phyloP scores from a whole-genome alignment of 2,888 invertebrate species.

The Biston stratarius region DNA sequence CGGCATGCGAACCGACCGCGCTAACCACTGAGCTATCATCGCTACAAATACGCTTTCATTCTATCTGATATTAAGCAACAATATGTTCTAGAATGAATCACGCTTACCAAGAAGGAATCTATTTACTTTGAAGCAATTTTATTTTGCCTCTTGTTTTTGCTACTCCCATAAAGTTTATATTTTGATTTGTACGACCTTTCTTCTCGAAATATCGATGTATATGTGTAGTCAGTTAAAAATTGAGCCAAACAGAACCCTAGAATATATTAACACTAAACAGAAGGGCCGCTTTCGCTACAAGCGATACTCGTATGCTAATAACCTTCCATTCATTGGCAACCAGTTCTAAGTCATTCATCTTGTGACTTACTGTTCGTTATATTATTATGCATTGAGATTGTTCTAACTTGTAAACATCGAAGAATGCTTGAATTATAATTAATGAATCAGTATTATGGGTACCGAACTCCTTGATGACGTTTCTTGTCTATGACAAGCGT shows the following conservation, averaged over 20 bases:
- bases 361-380: not conserved
- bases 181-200: too few relatives aligned
- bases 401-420: conserved; percentile 11
- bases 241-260: not conserved
- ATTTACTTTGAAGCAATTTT: too few relatives aligned
- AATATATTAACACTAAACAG: conserved; percentile 18
- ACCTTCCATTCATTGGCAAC: conserved; percentile 22
- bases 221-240: too few relatives aligned
- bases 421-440: not conserved
- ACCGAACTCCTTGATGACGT: not conserved
- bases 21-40: too few relatives aligned
- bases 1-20: too few relatives aligned
- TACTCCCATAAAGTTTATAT: too few relatives aligned
- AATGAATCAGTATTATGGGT: not conserved
- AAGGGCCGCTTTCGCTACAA: conserved; percentile 20
- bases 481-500: not conserved
- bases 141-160: too few relatives aligned
- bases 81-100: too few relatives aligned
- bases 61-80: too few relatives aligned
- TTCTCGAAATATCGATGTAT: too few relatives aligned
- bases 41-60: too few relatives aligned
- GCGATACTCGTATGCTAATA: conserved; percentile 8
- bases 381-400: conserved; percentile 18
- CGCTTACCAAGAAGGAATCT: too few relatives aligned
- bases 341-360: conserved; percentile 21